Base-by-base conservation (phyloP, 2,797 vertebrate species). In the Catamblyrhynchus diadema region DNA sequence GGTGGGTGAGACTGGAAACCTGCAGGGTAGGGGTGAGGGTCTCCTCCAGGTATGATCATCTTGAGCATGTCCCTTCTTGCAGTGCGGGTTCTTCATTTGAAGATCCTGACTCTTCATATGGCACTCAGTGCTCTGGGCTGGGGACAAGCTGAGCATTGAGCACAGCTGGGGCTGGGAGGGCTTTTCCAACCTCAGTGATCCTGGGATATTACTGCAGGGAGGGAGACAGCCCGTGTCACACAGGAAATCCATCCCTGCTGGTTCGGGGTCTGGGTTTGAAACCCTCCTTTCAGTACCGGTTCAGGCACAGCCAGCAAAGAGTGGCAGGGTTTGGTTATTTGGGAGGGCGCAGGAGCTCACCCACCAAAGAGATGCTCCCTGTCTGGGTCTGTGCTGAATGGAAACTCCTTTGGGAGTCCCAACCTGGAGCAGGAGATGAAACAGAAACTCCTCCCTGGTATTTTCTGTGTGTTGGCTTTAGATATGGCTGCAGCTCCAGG, bases 301-400 rank as follows among this genome's bases (percentile, higher is more conserved):
- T 15, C 65, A 32, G 85, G 4, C 2, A 8, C 42, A 6, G 20
- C 50, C 62, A 7, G 39, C 62, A 30, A 9, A 35, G 32, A 2
- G 10, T 1, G 73, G 45, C 72, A 56, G 51, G 14, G 10, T 70
- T 60, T 3, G 11, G 51, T 27, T 59, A 6, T 51, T 50, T 62
- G 89, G 42, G 79, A 74, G 60, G 47, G 18, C n/a, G 25, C 56
- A 41, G 77, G 65, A 81, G 16, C 48, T 78, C 23, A 10, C 25
- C 28, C 48, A 6, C 14, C 57, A 14, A 8, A 30, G 35, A 23
- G 51, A 20, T 0, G 0, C 18, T 81, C 1, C 0, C 30, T 88
- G 35, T 8, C 22, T 65, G 56, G 3, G 10, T 73, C 47, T 90
- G 37, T 21, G 71, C 67, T 12, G 50, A n/a, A 35, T 57, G 42